These are phyloP conservation scores for Xyrauchen texanus DNA, from an alignment of 2,113 vertebrate species.

Conservation along the genomic window DNA sequence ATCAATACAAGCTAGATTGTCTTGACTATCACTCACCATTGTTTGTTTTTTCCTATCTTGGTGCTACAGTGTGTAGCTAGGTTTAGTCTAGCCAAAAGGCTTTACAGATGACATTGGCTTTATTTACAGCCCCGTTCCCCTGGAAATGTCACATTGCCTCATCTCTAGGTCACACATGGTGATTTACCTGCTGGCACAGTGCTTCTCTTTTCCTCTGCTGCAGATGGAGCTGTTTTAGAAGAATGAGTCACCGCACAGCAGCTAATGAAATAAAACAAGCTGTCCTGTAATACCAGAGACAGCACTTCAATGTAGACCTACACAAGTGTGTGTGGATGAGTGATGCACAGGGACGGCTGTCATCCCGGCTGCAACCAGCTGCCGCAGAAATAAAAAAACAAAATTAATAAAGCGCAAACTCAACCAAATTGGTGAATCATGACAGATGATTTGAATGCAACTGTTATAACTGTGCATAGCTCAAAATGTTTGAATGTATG, in stretches of 20 bases:
- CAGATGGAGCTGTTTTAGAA: constrained; percentile 19
- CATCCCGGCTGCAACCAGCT: not conserved
- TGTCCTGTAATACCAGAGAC: constrained; percentile 9
- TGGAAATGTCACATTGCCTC: constrained; percentile 22
- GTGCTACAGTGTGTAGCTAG: not conserved
- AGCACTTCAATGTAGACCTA: not conserved
- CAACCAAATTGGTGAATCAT: not conserved
- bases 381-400: not conserved
- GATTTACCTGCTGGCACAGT: constrained; percentile 2
- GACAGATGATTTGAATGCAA: not conserved
- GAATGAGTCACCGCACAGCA: constrained; percentile 21
- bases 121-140: not conserved
- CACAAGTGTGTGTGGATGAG: not conserved
- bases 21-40: too few relatives aligned
- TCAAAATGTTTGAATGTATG: not conserved
- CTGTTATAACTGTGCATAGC: not conserved
- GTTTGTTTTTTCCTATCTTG: not conserved
- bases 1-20: too few relatives aligned
- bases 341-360: not conserved
- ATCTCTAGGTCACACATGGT: not conserved
- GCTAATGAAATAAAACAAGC: constrained; percentile 21
- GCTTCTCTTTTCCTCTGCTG: not conserved
- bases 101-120: constrained; percentile 7
- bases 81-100: not conserved
- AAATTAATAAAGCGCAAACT: not conserved